A percentile compares a stretch with the other conserved stretches of the same genome.
These are phyloP conservation scores for Myocastor coypus DNA, from an alignment of 2,113 vertebrate genomes.

Conservation along the genomic window DNA sequence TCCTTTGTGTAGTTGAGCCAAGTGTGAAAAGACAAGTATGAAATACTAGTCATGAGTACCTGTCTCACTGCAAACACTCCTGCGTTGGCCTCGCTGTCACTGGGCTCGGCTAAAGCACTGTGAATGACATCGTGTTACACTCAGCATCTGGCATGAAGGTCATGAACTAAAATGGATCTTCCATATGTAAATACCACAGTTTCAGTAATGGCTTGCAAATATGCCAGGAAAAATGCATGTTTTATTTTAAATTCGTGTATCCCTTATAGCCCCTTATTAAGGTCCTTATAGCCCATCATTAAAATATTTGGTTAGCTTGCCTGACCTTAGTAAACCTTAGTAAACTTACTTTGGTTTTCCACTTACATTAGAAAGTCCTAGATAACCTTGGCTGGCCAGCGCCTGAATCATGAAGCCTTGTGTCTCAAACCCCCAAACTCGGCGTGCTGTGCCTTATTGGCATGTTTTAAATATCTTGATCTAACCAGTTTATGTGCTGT, in stretches of 20 bases:
- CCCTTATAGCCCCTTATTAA: not conserved
- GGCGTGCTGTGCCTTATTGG: conserved; percentile 10
- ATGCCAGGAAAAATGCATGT: not conserved
- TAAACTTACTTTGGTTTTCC: not conserved
- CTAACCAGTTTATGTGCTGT: not conserved
- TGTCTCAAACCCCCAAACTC: not conserved
- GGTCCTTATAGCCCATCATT: not conserved
- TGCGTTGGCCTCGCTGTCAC: not conserved
- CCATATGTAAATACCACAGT: not conserved
- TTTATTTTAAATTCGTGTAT: not conserved
- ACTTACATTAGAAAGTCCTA: not conserved
- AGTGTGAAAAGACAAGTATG: not conserved
- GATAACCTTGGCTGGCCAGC: not conserved
- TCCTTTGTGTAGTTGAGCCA: not conserved
- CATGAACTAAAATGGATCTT: not conserved
- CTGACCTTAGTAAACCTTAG: not conserved
- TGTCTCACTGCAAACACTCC: not conserved
- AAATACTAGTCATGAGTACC: not conserved
- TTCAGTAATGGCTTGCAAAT: not conserved
- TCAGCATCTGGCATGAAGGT: not conserved
- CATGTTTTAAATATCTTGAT: conserved; percentile 8
- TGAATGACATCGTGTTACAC: not conserved
- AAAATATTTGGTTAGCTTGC: not conserved
- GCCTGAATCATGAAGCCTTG: not conserved
- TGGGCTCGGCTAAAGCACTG: not conserved